These are phyloP conservation scores for Otis tarda DNA, from an alignment of 2,113 vertebrate species.

Conservation along the genomic window DNA sequence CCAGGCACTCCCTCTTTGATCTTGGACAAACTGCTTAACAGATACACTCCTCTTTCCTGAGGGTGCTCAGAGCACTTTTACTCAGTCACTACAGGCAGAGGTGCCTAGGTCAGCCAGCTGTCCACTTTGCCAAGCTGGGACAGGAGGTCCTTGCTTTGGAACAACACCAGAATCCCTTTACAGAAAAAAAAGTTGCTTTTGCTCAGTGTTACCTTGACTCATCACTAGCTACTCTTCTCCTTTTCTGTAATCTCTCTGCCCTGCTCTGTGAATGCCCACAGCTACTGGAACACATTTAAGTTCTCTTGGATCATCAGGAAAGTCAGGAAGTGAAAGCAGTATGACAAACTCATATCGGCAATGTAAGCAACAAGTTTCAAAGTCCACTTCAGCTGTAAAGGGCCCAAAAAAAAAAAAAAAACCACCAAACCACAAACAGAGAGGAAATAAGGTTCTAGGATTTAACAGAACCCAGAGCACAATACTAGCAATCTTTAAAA, in stretches of 20 bases:
- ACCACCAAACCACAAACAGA: fast-evolving
- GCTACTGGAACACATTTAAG: background rate
- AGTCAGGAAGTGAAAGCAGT: background rate
- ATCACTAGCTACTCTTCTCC: background rate
- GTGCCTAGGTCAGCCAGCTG: background rate
- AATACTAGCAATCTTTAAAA: fast-evolving
- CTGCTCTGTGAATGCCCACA: background rate
- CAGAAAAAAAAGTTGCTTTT: background rate
- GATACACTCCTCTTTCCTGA: background rate
- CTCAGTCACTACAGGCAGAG: background rate
- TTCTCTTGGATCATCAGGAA: background rate
- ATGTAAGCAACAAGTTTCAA: constrained; percentile 31
- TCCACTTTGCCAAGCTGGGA: background rate
- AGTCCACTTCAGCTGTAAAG: background rate
- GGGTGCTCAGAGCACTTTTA: background rate
- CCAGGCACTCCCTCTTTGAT: background rate
- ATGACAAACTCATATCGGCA: background rate
- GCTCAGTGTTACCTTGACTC: background rate
- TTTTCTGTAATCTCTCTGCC: background rate
- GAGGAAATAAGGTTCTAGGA: background rate
- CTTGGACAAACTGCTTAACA: background rate
- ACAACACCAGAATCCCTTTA: background rate
- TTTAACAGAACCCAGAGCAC: background rate
- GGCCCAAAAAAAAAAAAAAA: fast-evolving
- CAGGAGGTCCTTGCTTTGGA: background rate